These are phyloP conservation scores for Parasteatoda lunata DNA, from an alignment of 2,888 invertebrate genomes.

Conservation along the genomic window DNA sequence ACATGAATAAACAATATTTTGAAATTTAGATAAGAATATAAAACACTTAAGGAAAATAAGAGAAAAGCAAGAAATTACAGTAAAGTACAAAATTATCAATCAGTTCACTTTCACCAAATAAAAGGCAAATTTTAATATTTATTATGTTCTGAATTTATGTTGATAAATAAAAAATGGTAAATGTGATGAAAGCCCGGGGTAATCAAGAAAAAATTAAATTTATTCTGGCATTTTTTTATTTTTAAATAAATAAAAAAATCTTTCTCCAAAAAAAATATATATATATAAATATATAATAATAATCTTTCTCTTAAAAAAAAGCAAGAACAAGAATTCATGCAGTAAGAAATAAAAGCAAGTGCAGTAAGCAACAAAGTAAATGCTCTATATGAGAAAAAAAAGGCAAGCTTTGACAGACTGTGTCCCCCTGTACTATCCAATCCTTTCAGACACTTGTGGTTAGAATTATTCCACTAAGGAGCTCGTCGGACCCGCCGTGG, in stretches of 20 bases:
- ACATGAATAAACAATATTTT: no score
- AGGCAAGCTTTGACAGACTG: conserved; percentile 45
- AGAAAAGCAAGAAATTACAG: no score
- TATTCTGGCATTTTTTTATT: background rate
- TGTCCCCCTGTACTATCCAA: conserved; percentile 46
- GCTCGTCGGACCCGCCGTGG: conserved; percentile 37
- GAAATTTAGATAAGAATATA: no score
- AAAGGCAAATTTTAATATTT: no score
- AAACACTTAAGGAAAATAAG: no score
- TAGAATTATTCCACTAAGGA: conserved; percentile 44
- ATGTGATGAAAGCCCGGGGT: background rate
- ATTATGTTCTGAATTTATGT: no score
- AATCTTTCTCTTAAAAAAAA: no score
- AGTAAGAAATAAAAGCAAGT: conserved; percentile 11
- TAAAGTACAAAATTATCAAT: no score
- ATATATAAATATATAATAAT: no score
- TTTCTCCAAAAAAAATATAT: no score
- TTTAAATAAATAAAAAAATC: background rate
- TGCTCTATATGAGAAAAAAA: conserved; percentile 41
- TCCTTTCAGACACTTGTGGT: conserved; percentile 38
- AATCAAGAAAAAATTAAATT: background rate
- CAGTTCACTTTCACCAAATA: no score
- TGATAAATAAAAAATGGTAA: no score
- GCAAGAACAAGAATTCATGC: background rate
- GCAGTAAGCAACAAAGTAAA: conserved; percentile 27